Evolutionary conservation across 2,113 vertebrate species (phyloP).

Genomic region (Rhinichthys klamathensis): DNA sequence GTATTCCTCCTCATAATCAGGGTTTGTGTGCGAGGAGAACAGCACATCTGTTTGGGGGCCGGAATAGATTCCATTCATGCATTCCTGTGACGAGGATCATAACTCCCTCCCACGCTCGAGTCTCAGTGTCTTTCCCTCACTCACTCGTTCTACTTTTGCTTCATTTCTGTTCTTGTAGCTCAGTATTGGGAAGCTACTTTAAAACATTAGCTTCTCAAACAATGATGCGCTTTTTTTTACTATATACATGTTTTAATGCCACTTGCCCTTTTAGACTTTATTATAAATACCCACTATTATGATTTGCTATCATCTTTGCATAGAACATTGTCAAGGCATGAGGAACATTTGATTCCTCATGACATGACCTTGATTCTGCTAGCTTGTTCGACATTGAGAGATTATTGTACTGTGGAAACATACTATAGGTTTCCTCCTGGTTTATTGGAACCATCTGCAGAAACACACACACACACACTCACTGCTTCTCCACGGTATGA

Average conservation of each 20-base stretch:
- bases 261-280: background rate
- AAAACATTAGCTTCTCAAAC: background rate
- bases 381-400: background rate
- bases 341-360: background rate
- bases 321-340: background rate
- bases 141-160: background rate
- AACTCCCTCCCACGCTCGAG: constrained; percentile 36
- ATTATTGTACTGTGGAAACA: background rate
- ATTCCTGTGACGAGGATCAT: constrained; percentile 50
- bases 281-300: background rate
- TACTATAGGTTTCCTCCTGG: background rate
- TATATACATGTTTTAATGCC: background rate
- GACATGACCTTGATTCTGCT: background rate
- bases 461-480: background rate
- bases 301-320: background rate
- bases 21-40: constrained; percentile 58
- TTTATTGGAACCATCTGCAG: background rate
- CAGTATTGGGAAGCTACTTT: background rate
- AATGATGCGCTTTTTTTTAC: background rate
- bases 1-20: constrained; percentile 53
- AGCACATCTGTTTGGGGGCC: constrained; percentile 57
- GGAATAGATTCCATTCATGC: constrained; percentile 60
- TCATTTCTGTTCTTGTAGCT: background rate
- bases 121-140: background rate
- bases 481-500: background rate